Base-by-base conservation (phyloP, 2,888 invertebrate genomes). In the Eristalis intricaria region DNA sequence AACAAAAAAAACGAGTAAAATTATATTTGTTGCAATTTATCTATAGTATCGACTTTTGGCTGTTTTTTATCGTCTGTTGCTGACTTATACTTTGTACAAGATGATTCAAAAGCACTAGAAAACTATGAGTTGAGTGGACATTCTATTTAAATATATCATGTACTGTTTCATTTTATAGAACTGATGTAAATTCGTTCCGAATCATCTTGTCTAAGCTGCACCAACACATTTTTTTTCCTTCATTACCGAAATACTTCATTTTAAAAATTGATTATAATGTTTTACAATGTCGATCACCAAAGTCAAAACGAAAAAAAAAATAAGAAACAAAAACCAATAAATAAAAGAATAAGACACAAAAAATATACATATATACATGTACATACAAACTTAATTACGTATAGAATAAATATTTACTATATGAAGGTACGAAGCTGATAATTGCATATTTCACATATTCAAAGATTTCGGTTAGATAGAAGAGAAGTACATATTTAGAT, bases 361-460 rank as follows among this genome's bases (percentile, higher is more conserved):
- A 65, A 63, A 63, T 66, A 66, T 63, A 81, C 8, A 38, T 50
- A 76, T 68, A 58, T 66, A 56, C 69, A 66, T 73, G 56, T 79
- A 84, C 76, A 79, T 73, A 87, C 76, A 84, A 78, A 78, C 23
- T 75, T 63, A 13, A 64, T 70, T 32, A 68, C 75, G 66, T 73
- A 32, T 32, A 81, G 56, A 81, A 81, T 71, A 77, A 76, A 77
- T 40, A 23, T 50, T 19, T 50, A 50, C 19, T 15, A 50, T 50
- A 78, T 61, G 60, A 79, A 83, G 71, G 66, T 83, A 83, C 82
- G 79, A 87, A 86, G 83, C 83, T 78, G 58, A 86, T 74, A 82
- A 70, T 77, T 87, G 70, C 83, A 75, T 83, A 79, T 70, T 83
- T 63, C 65, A 78, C 68, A 76, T 64, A 56, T 69, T 50, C 10